Evolutionary conservation across 2,113 vertebrate species (phyloP).

Genomic region (Oncorhynchus keta): DNA sequence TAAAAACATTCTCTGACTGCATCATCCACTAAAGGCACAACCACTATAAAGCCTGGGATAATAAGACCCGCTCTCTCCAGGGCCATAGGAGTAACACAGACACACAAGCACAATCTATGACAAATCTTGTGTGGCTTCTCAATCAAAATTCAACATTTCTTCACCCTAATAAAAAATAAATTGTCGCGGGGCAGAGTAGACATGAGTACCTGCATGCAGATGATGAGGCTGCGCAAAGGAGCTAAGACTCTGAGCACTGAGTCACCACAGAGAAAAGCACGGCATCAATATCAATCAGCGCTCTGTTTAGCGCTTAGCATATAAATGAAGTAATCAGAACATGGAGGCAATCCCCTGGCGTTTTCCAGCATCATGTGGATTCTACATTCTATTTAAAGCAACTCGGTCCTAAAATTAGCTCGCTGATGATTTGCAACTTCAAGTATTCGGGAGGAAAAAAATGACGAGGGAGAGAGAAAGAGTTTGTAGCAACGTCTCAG

Average conservation of each 20-base stretch:
- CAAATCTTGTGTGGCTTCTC: no score
- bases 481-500: constrained; percentile 9
- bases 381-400: no score
- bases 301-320: constrained; percentile 36
- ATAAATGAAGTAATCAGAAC: constrained; percentile 61
- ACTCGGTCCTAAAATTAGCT: constrained; percentile 35
- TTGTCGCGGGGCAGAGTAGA: no score
- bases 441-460: constrained; percentile 27
- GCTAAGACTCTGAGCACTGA: constrained; percentile 14
- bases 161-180: no score
- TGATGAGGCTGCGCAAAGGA: no score
- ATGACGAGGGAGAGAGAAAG: constrained; percentile 21
- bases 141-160: no score
- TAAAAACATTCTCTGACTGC: not conserved
- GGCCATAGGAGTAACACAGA: no score
- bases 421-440: constrained; percentile 35
- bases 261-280: constrained; percentile 33
- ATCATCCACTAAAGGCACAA: not conserved
- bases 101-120: no score
- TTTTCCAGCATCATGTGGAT: constrained; percentile 23
- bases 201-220: no score
- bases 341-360: constrained; percentile 23
- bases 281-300: constrained; percentile 40
- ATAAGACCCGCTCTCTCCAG: not conserved
- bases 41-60: no score